A percentile compares a stretch with the other conserved stretches of the same genome.
phyloP scores from a whole-genome alignment of 2,797 vertebrate genomes.

The Gallinago nigripennis region DNA sequence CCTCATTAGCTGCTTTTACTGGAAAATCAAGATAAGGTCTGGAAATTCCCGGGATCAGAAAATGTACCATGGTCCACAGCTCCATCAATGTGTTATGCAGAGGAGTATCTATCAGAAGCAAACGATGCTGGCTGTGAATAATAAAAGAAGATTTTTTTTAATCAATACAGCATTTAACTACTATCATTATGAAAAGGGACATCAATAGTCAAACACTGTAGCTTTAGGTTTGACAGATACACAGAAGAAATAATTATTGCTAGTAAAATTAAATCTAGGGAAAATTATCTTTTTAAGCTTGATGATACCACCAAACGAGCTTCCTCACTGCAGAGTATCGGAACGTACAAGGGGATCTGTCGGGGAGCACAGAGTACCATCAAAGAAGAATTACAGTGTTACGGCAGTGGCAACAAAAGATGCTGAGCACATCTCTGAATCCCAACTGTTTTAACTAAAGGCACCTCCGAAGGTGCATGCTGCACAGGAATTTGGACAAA shows the following conservation, averaged over 20 bases:
- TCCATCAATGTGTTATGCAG: constrained; percentile 91
- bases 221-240: not conserved
- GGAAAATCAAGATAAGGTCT: constrained; percentile 89
- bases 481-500: not conserved
- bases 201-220: not conserved
- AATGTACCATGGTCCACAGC: constrained; percentile 93
- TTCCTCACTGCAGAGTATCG: not conserved
- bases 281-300: not conserved
- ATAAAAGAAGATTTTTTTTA: not conserved
- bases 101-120: constrained; percentile 89
- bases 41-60: constrained; percentile 90
- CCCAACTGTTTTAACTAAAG: not conserved
- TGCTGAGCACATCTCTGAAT: not conserved
- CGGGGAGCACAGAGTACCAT: not conserved
- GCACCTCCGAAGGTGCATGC: accelerated
- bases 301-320: not conserved
- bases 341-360: not conserved
- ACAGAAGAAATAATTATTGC: not conserved
- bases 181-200: not conserved
- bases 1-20: constrained; percentile 89
- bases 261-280: not conserved
- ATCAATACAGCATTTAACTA: not conserved
- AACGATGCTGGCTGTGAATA: constrained; percentile 85
- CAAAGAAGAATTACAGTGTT: not conserved
- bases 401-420: not conserved